phyloP scores from a whole-genome alignment of 2,888 invertebrate genomes.

The Melipona bicolor region DNA sequence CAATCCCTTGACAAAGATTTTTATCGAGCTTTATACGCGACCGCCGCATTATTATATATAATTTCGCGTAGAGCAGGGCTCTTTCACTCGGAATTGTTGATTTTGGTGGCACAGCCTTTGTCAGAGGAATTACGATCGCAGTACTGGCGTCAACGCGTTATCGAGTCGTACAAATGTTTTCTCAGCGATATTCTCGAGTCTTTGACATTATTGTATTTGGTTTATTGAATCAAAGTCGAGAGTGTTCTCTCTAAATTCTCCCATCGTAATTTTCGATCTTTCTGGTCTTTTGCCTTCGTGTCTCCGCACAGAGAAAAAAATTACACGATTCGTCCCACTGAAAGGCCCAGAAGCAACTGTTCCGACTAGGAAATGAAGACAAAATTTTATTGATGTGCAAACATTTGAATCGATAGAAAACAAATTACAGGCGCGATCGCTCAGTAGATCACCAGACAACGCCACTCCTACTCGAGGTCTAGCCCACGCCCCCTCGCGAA shows the following conservation, averaged over 20 bases:
- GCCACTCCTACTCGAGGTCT: too few relatives aligned
- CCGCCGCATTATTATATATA: conserved; percentile 33
- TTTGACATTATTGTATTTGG: background rate
- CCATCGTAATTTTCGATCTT: background rate
- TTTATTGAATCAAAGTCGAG: background rate
- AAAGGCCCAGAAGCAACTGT: too few relatives aligned
- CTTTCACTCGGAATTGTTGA: too few relatives aligned
- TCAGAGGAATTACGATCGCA: background rate
- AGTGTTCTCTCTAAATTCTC: background rate
- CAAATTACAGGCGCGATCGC: too few relatives aligned
- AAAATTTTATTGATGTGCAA: too few relatives aligned
- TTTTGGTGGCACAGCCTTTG: background rate
- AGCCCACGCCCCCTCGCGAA: too few relatives aligned
- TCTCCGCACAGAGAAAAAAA: background rate
- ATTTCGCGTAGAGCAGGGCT: conserved; percentile 25
- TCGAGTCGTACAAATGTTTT: background rate
- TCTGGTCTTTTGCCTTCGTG: background rate
- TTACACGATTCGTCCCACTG: too few relatives aligned
- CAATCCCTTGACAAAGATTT: conserved; percentile 62
- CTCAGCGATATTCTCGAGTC: background rate
- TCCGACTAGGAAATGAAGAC: too few relatives aligned
- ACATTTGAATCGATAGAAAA: too few relatives aligned
- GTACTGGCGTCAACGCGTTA: background rate
- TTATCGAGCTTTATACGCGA: conserved; percentile 47
- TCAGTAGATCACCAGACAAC: too few relatives aligned